These are phyloP conservation scores for Zeus faber DNA, from an alignment of 2,113 vertebrate species.

Conservation along the genomic window DNA sequence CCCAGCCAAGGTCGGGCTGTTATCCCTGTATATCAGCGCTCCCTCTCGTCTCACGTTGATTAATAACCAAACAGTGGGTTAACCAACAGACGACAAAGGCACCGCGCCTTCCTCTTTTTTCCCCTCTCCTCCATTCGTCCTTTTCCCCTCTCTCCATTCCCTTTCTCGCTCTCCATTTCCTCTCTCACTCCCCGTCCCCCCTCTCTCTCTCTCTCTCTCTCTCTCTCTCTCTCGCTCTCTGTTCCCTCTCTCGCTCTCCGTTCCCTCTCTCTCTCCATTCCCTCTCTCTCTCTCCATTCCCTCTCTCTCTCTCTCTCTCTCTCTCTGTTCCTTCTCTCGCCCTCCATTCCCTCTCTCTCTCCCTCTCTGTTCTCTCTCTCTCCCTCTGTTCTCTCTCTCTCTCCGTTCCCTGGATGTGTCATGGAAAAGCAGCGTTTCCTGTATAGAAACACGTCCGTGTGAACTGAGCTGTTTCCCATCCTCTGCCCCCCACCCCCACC, in stretches of 20 bases:
- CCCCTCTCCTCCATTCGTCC: no score
- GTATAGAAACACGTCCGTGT: slow-evolving; percentile 39
- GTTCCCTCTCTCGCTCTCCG: background rate
- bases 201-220: background rate
- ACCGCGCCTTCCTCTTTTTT: no score
- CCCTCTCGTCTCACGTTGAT: no score
- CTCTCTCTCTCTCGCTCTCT: background rate
- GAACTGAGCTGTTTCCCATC: slow-evolving; percentile 42
- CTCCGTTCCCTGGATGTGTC: slow-evolving; percentile 29
- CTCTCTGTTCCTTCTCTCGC: background rate
- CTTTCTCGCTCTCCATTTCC: no score
- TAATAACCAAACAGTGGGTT: no score
- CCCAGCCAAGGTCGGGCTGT: no score
- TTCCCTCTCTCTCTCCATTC: background rate
- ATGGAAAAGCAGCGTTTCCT: slow-evolving; percentile 65
- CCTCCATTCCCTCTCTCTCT: slow-evolving; percentile 18
- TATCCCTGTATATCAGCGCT: no score
- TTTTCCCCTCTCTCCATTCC: no score
- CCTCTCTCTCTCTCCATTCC: background rate
- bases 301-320: slow-evolving; percentile 25
- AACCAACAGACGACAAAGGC: no score
- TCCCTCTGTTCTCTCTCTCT: no score
- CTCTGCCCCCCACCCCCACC: no score
- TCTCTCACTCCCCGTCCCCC: no score
- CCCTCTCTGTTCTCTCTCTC: background rate